These are phyloP conservation scores for Acanthopleura granulata DNA, from an alignment of 2,888 invertebrate genomes.

Conservation along the genomic window DNA sequence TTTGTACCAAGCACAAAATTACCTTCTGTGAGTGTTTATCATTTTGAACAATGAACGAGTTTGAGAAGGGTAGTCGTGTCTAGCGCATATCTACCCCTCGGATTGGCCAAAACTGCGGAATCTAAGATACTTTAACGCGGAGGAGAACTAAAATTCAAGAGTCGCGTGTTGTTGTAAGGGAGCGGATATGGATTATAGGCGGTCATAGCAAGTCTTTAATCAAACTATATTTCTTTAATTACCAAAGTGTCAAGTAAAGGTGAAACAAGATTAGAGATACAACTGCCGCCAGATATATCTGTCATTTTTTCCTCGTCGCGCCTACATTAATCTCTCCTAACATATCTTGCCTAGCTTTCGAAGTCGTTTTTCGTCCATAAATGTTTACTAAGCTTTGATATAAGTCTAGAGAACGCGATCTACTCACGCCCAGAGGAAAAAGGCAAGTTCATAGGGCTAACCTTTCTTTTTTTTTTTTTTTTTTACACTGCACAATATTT, in stretches of 20 bases:
- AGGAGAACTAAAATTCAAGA: background rate
- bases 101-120: too few species aligned
- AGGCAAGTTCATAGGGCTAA: too few species aligned
- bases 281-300: background rate
- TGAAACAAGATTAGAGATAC: slow-evolving; percentile 10
- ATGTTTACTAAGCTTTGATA: background rate
- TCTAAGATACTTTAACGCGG: background rate
- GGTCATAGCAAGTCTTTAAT: background rate
- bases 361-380: background rate
- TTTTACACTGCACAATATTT: too few species aligned
- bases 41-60: too few species aligned
- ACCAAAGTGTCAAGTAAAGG: background rate
- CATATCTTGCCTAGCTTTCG: background rate
- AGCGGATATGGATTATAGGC: background rate
- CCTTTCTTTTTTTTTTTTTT: too few species aligned
- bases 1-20: too few species aligned
- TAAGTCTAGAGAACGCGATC: background rate
- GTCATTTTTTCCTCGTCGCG: background rate
- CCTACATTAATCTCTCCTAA: background rate
- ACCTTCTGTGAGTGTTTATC: too few species aligned
- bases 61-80: too few species aligned
- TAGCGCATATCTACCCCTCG: too few species aligned
- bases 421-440: background rate
- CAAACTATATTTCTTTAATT: background rate
- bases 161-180: background rate